Percentiles rank a stretch among this genome's conserved stretches.
Evolutionary conservation across 2,797 vertebrate species (phyloP).

Genomic region (Gobionotothen gibberifrons): DNA sequence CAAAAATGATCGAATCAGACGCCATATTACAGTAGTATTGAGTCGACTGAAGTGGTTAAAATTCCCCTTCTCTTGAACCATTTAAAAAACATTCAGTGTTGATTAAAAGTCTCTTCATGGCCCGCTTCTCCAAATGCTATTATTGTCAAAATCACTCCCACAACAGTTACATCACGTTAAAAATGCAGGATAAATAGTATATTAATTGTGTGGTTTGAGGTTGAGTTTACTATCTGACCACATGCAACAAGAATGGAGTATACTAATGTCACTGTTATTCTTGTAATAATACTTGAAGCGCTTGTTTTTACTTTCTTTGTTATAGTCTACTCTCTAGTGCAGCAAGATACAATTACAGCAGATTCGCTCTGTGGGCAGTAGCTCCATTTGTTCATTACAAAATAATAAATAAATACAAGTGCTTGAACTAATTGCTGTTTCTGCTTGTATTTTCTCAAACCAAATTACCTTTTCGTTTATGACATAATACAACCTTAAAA

Average conservation of each 20-base stretch:
- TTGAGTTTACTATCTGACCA: constrained; percentile 14
- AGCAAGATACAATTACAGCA: neutral
- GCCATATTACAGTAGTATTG: neutral
- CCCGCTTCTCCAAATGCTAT: constrained; percentile 15
- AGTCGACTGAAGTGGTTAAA: neutral
- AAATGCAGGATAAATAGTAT: constrained; percentile 25
- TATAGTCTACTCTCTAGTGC: neutral
- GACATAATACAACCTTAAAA: neutral
- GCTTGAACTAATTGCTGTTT: neutral
- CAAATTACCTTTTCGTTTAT: neutral
- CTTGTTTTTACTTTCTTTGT: constrained; percentile 1
- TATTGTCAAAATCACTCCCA: constrained; percentile 26
- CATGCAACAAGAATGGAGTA: constrained; percentile 7
- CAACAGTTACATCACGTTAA: constrained; percentile 34
- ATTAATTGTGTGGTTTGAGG: constrained; percentile 15
- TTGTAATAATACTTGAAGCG: neutral
- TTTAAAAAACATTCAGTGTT: constrained; percentile 48
- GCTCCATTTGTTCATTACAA: neutral
- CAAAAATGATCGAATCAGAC: neutral
- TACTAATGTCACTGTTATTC: constrained; percentile 1
- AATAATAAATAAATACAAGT: neutral
- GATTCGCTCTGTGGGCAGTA: neutral
- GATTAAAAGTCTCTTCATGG: constrained; percentile 33
- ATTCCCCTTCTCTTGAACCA: constrained; percentile 36
- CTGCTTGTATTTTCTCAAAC: neutral